Evolutionary conservation across 2,888 invertebrate genomes (phyloP), one percentile per base, ranked within the genome.

Genomic region (Drosophila lacicola): DNA sequence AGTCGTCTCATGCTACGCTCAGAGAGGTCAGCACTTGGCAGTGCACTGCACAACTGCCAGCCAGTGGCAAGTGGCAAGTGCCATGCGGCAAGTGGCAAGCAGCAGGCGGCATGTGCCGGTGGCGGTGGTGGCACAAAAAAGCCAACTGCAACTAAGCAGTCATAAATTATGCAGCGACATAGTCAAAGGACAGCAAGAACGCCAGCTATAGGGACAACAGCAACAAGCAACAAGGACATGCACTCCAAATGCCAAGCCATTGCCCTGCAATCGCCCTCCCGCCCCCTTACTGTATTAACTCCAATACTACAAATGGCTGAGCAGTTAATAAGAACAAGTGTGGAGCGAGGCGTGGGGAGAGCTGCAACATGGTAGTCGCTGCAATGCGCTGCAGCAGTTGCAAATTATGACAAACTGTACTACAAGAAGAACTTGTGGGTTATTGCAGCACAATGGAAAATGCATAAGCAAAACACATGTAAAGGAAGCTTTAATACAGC

Each of bases 161-260:
- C 81, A 85, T 85, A 85, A 88, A 85, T 88, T 85, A 85, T 88
- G 81, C 86, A 85, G 86, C 77, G 80, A 88, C 83, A 85, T 72
- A 81, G 83, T 74, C 82, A 81, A 88, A 85, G 85, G 86, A 83
- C 84, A 83, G 74, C 74, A 51, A 62, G 29, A n/a, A 55, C 56
- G 33, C 55, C 50, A 51, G 45, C 61, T 50, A 61, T 33, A 56
- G 21, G 21, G 37, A 60, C 74, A 65, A 36, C 41, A 37, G 46
- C 33, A 29, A 34, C 50, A 36, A 63, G 64, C 54, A 74, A 53
- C 70, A 80, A 69, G 71, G 69, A 80, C 68, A 72, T 77, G 73
- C 62, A 71, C 82, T 70, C 56, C 58, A 73, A 73, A 46, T 72
- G 64, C 68, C 76, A 86, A 70, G 76, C 70, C 75, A 80, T 72